These are phyloP conservation scores for Molossus molossus DNA, from an alignment of 2,797 vertebrate species.

Conservation along the genomic window DNA sequence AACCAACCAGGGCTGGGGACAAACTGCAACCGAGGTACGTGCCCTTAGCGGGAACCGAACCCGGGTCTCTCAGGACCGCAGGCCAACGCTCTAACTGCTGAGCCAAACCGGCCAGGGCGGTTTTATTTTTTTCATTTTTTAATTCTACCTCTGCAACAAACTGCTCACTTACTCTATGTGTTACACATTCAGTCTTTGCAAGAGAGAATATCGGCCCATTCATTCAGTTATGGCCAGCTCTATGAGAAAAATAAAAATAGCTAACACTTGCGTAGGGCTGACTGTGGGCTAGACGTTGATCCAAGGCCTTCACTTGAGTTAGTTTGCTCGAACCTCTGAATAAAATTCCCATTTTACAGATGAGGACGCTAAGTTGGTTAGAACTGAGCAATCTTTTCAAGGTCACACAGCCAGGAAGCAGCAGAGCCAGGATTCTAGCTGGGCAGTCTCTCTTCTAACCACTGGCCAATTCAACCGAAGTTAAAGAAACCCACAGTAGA, in stretches of 20 bases:
- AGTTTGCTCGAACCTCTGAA: slow-evolving; percentile 7
- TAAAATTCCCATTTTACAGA: slow-evolving; percentile 24
- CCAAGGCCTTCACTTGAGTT: not conserved
- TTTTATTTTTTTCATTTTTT: slow-evolving; percentile 67
- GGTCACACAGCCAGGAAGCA: not conserved
- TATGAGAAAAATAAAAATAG: not conserved
- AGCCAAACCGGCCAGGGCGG: not conserved
- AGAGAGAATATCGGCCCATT: slow-evolving; percentile 17
- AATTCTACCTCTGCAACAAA: slow-evolving; percentile 52
- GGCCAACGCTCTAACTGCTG: no score
- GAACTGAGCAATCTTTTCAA: not conserved
- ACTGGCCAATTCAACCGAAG: not conserved
- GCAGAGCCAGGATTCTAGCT: not conserved
- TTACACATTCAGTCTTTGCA: slow-evolving; percentile 24
- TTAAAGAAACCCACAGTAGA: not conserved
- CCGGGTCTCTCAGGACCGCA: no score
- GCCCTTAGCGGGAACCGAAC: no score
- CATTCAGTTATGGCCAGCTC: not conserved
- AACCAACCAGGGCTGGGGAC: no score
- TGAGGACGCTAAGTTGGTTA: not conserved
- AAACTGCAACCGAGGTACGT: no score
- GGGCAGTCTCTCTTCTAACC: not conserved
- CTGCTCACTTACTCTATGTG: slow-evolving; percentile 41
- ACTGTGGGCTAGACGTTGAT: not conserved
- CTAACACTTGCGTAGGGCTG: not conserved